Evolutionary conservation across 2,888 invertebrate species (phyloP).

Genomic region (Parelbella ahira): DNA sequence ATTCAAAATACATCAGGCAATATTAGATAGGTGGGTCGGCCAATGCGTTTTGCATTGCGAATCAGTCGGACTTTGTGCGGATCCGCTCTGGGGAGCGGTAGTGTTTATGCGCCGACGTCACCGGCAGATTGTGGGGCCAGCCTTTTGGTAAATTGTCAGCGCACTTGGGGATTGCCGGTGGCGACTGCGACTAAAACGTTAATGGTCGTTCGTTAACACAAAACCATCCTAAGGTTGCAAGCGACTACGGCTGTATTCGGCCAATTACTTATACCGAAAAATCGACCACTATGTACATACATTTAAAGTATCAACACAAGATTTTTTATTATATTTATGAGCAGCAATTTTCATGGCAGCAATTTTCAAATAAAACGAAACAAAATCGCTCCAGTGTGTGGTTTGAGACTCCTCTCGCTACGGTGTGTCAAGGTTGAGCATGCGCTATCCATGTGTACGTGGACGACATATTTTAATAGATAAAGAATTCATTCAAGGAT

Average conservation of each 20-base stretch:
- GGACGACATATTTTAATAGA: slow-evolving; percentile 1
- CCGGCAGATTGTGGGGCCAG: slow-evolving; percentile 56
- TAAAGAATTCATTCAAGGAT: no score
- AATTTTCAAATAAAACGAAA: no score
- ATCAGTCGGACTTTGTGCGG: slow-evolving; percentile 69
- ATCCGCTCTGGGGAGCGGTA: slow-evolving; percentile 54
- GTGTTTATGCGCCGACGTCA: slow-evolving; percentile 57
- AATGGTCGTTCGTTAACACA: slow-evolving; percentile 39
- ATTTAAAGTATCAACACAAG: no score
- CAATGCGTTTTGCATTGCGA: slow-evolving; percentile 78
- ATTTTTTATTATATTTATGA: no score
- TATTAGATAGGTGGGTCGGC: slow-evolving; percentile 74
- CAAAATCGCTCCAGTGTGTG: slow-evolving; percentile 24
- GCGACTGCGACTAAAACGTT: slow-evolving; percentile 36
- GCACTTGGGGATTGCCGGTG: slow-evolving; percentile 50
- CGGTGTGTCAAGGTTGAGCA: slow-evolving; percentile 23
- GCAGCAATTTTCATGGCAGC: no score
- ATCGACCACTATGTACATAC: no score
- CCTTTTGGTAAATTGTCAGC: slow-evolving; percentile 62
- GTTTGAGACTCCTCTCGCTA: slow-evolving; percentile 21
- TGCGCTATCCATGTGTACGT: slow-evolving; percentile 1
- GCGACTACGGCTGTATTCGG: no score
- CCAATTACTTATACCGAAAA: no score
- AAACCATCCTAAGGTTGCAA: no score
- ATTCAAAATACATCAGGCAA: slow-evolving; percentile 78